A percentile compares a stretch with the other conserved stretches of the same genome.
These are phyloP conservation scores for Drosophila mayri DNA, from an alignment of 1,140 invertebrate species.

Conservation along the genomic window DNA sequence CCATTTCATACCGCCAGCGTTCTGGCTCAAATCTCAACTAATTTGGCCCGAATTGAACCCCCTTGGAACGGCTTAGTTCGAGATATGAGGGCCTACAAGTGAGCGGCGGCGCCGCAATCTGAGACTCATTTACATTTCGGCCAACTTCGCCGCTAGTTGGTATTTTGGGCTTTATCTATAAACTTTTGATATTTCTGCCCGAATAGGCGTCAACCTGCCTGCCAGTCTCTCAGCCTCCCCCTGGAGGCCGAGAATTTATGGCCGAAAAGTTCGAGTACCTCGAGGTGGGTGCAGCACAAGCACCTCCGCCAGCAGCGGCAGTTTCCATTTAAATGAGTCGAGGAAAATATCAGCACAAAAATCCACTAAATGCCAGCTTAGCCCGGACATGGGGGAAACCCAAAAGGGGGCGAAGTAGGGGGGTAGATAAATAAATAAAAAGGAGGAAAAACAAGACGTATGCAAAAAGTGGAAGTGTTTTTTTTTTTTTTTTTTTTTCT, in stretches of 20 bases:
- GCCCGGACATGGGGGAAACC: background rate
- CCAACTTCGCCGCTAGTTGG: slow-evolving; percentile 26
- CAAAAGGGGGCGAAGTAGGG: background rate
- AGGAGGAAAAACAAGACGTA: slow-evolving; percentile 15
- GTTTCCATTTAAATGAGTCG: slow-evolving; percentile 53
- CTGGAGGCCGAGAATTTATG: slow-evolving; percentile 49
- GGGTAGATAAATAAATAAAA: slow-evolving; percentile 16
- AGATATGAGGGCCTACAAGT: slow-evolving; percentile 15
- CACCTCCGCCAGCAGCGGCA: slow-evolving; percentile 14
- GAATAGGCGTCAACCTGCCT: slow-evolving; percentile 21
- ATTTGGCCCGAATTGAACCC: slow-evolving; percentile 25
- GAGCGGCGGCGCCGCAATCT: slow-evolving; percentile 13
- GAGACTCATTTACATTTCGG: slow-evolving; percentile 45
- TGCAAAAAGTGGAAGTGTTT: slow-evolving; percentile 57
- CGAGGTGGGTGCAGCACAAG: slow-evolving; percentile 56
- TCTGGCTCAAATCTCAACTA: slow-evolving; percentile 23
- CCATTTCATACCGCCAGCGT: slow-evolving; percentile 4
- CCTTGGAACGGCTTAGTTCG: background rate
- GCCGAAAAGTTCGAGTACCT: slow-evolving; percentile 38
- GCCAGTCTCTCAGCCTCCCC: background rate
- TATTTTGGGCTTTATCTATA: slow-evolving; percentile 36
- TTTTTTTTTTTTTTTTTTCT: slow-evolving; percentile 23
- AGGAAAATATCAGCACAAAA: slow-evolving; percentile 35
- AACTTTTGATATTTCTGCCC: slow-evolving; percentile 42
- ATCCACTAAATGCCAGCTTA: slow-evolving; percentile 32